Evolutionary conservation across 2,888 invertebrate genomes (phyloP), one percentile per base, ranked within the genome.

Genomic region (Heterodera filipjevi): DNA sequence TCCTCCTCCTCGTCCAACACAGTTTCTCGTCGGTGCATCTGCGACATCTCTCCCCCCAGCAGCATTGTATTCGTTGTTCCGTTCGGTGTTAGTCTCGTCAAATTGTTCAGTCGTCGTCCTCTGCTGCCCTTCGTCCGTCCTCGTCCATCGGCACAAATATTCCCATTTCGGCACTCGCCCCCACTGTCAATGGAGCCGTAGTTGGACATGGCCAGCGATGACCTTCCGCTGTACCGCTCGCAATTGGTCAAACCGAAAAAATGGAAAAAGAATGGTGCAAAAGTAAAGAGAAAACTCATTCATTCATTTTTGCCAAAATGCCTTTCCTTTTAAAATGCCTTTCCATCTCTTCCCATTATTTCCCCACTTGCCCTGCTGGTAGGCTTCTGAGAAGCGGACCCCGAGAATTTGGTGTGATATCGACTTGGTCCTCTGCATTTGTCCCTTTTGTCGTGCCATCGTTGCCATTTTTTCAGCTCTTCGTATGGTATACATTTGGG

Each of bases 151-250:
- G 33, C 68, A 35, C 68, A 35, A 35, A 32, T 35, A 32, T 27
- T 35, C 14, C 68, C 68, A 35, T 68, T 68, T 32, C 68, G 68
- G 68, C 68, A 68, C 22, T 68, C 68, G 3, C 32, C 68, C 12
- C 32, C 68, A 59, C 59, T 59, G 33, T 35, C 68, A 68, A 68
- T 68, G 33, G 33, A 14, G 33, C 68, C 68, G 68, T 68, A 68
- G 16, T 68, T 68, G 1, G 68, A n/a, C 59, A 59, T 59, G 8
- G 59, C 59, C 22, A 59, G 59, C 27, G 59, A 59, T 5, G n/a
- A 27, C 6, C 59, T n/a, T 59, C 27, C 59, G 27, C 59, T n/a
- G 27, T 27, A 59, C 27, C 27, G 59, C 12, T 12, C 59, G 59
- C 59, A n/a, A 12, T 59, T 27, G 0, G 39, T 39, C 59, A 27